Evolutionary conservation across 2,797 vertebrate species (phyloP), one percentile per base, ranked within the genome.

Genomic region (Gadopsis bispinosus): DNA sequence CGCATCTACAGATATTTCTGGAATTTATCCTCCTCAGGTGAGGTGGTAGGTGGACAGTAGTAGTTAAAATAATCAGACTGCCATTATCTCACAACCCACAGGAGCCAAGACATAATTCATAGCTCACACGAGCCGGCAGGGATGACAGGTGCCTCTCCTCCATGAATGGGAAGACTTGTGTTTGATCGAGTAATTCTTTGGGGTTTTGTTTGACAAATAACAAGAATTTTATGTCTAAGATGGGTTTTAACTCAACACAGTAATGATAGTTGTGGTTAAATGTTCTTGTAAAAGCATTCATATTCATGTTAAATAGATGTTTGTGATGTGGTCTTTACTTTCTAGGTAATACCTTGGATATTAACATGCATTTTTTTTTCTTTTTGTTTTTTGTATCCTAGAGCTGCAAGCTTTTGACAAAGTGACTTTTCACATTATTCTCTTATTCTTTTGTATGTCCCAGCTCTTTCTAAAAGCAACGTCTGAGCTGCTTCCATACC

Each of bases 41-140:
- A 87, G 75, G 76, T 78, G 70, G 61, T 84, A 29, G 77, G 20
- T 74, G 72, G 75, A 84, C 82, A 79, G 65, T 74, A 72, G 73
- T 84, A 73, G 80, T 93, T 89, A 87, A 86, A 87, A 88, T 92
- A 88, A 87, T 89, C 75, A 82, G 56, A 70, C 81, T 78, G 62
- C 69, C 74, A 86, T 88, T 89, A 86, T 88, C 60, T 12, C 26
- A 41, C n/a, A 87, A 87, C 53, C 85, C 89, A 73, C 91, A 89
- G 86, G 82, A 89, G 86, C 82, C 73, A 19, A 89, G 88, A 86
- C 75, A 78, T 80, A 78, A 86, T 88, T 88, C 74, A 79, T 54
- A 84, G 69, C 73, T 84, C 66, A 50, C 86, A 88, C 67, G 82
- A 86, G 78, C 58, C 76, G 26, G 43, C 26, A n/a, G 35, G 62